A percentile compares a stretch with the other conserved stretches of the same genome.
Evolutionary conservation across 23 tunicate species (phyloP).

Genomic region (Ascidia mentula): DNA sequence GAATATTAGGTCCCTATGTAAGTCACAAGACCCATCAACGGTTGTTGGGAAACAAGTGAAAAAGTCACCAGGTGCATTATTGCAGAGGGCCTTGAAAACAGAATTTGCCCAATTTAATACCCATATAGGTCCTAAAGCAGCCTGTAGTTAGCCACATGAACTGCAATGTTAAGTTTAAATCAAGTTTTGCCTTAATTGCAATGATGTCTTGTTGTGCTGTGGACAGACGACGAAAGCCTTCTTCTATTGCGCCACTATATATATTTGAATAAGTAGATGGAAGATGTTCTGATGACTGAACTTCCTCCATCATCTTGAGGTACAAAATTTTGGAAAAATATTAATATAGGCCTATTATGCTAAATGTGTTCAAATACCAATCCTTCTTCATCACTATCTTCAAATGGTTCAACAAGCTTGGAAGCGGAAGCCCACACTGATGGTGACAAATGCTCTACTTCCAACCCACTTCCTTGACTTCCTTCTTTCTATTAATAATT

Average conservation of each 20-base stretch:
- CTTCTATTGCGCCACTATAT: conserved; percentile 84
- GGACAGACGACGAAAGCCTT: conserved; percentile 76
- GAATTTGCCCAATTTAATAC: too few relatives aligned
- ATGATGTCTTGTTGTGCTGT: conserved; percentile 50
- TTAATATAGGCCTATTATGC: too few relatives aligned
- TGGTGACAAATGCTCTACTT: conserved; percentile 8
- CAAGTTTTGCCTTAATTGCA: conserved; percentile 74
- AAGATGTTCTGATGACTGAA: not conserved
- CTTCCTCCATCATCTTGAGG: not conserved
- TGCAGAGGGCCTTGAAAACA: too few relatives aligned
- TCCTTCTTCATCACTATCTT: conserved; percentile 91
- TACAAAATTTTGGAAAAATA: too few relatives aligned
- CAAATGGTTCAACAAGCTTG: conserved; percentile 81
- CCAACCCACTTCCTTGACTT: conserved; percentile 20
- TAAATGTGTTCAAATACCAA: conserved; percentile 22
- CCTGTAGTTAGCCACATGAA: too few relatives aligned
- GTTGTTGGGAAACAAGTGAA: too few relatives aligned
- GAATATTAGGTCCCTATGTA: too few relatives aligned
- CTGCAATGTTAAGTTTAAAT: too few relatives aligned
- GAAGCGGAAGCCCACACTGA: conserved; percentile 15
- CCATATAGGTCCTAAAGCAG: too few relatives aligned
- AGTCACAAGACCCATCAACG: too few relatives aligned
- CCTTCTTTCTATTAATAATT: conserved; percentile 11
- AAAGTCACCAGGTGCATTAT: too few relatives aligned
- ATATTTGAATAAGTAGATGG: conserved; percentile 10